Percentiles rank a stretch among this genome's conserved stretches.
phyloP scores from a whole-genome alignment of 2,797 vertebrate genomes.

The Enteromius fasciolatus region DNA sequence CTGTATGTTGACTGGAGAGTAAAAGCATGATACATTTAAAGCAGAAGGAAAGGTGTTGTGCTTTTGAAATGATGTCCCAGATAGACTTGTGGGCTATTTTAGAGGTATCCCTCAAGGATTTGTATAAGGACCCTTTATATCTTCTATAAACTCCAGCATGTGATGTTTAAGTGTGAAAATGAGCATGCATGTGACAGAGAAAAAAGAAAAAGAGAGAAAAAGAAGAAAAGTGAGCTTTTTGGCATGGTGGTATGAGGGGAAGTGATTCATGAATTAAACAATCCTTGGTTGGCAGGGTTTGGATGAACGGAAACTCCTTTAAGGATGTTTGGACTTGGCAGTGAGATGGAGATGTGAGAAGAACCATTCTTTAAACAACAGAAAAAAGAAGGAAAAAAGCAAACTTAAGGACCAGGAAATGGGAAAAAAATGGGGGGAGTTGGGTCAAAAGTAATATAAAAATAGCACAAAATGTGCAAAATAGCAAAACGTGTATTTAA shows the following conservation, averaged over 20 bases:
- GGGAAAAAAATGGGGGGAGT: constrained; percentile 37
- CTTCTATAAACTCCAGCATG: constrained; percentile 43
- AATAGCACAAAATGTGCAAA: constrained; percentile 51
- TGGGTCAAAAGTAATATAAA: constrained; percentile 49
- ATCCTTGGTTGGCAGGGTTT: constrained; percentile 74
- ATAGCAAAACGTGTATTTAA: neutral
- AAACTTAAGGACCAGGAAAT: constrained; percentile 63
- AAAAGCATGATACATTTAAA: constrained; percentile 1
- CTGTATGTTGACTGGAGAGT: neutral
- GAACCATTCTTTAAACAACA: constrained; percentile 64
- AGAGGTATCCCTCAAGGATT: constrained; percentile 32
- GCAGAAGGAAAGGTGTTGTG: neutral
- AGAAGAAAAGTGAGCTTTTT: constrained; percentile 42
- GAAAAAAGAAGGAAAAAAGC: constrained; percentile 63
- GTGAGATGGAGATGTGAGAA: constrained; percentile 69
- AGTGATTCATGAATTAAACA: constrained; percentile 75
- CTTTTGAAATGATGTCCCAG: constrained; percentile 31
- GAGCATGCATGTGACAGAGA: constrained; percentile 8
- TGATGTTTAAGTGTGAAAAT: constrained; percentile 23
- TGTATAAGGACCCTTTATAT: constrained; percentile 54
- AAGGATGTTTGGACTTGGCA: constrained; percentile 79
- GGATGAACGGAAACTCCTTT: constrained; percentile 72
- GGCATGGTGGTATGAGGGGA: constrained; percentile 66
- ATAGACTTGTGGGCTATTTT: constrained; percentile 36
- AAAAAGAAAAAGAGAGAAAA: constrained; percentile 26